Conservation (phyloP, 2,888 invertebrate genomes). For the Siphonodentalium dalli region DNA sequence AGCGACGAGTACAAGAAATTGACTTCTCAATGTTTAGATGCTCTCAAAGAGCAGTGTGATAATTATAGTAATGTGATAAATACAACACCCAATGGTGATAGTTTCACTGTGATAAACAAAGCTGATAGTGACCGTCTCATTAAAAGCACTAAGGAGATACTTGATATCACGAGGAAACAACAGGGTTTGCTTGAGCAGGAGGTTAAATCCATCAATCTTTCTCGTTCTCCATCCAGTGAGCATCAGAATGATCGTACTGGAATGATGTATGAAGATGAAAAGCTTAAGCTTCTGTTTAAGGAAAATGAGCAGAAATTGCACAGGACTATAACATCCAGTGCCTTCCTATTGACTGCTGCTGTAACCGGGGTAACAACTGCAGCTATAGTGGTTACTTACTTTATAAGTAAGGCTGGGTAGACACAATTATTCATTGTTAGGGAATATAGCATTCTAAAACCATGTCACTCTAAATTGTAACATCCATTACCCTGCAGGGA, state of each 20-base stretch:
- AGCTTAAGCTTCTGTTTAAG: constrained; percentile 53
- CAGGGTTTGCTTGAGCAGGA: constrained; percentile 44
- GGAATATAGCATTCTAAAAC: too few species aligned
- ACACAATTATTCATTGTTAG: too few species aligned
- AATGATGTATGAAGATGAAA: constrained; percentile 57
- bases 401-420: constrained; percentile 28
- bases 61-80: too few species aligned
- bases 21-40: constrained; percentile 30
- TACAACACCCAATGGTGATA: too few species aligned
- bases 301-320: constrained; percentile 57
- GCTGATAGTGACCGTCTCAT: too few species aligned
- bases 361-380: constrained; percentile 55
- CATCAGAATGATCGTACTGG: constrained; percentile 23
- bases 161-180: constrained; percentile 44
- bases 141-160: too few species aligned
- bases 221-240: too few species aligned
- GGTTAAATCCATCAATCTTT: too few species aligned
- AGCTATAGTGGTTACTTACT: constrained; percentile 37
- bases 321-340: constrained; percentile 58
- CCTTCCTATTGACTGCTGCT: constrained; percentile 54
- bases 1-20: constrained; percentile 34
- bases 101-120: too few species aligned
- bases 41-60: constrained; percentile 35
- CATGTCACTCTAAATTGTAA: too few species aligned
- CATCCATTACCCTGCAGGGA: too few species aligned